Conservation (phyloP, 2,797 vertebrate genomes). For the Diglossa cyanea region DNA sequence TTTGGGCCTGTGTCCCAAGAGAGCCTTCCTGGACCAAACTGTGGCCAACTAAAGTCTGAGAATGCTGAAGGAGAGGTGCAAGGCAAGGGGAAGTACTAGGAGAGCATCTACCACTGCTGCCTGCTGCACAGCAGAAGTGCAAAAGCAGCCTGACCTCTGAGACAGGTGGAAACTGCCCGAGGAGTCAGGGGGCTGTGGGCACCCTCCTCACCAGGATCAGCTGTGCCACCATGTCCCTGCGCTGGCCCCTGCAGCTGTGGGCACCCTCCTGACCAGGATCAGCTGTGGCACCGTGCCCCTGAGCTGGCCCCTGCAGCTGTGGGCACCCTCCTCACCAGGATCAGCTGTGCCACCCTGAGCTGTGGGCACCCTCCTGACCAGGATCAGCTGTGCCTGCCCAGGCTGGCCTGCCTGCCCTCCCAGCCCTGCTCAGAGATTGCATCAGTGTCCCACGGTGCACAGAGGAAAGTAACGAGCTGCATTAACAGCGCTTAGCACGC, state of each 20-base stretch:
- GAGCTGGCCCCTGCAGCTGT: no score
- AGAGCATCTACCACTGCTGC: not conserved
- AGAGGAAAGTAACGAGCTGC: not conserved
- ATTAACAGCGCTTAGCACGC: not conserved
- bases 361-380: not conserved
- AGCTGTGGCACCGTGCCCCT: no score
- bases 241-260: no score
- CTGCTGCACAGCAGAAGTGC: not conserved
- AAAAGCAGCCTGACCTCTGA: not conserved
- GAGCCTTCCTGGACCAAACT: not conserved
- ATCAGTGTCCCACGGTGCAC: not conserved
- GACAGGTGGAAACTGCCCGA: not conserved
- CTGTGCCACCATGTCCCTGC: no score
- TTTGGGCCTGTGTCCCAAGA: not conserved
- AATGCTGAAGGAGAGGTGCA: not conserved
- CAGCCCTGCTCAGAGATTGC: not conserved
- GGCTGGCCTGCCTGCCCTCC: not conserved
- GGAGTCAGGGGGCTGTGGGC: not conserved
- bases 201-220: no score
- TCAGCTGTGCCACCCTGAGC: no score
- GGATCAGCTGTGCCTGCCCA: not conserved
- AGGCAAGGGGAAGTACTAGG: not conserved
- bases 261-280: no score
- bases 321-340: no score
- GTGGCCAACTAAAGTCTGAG: not conserved